These are phyloP conservation scores for Tetropium fuscum DNA, from an alignment of 2,888 invertebrate genomes.

Conservation along the genomic window DNA sequence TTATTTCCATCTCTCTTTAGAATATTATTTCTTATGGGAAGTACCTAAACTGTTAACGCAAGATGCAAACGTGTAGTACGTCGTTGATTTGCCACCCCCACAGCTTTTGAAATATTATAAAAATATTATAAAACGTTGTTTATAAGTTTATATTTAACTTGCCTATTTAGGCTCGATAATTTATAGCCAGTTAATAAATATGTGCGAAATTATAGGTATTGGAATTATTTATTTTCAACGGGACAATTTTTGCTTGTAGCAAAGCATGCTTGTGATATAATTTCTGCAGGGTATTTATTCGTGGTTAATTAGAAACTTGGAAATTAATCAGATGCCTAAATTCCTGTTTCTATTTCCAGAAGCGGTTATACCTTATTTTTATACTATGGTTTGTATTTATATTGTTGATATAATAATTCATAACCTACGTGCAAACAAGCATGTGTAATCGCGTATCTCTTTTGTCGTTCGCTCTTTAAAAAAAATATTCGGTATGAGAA, in stretches of 20 bases:
- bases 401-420: too few species aligned
- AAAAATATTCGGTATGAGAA: too few species aligned
- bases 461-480: too few species aligned
- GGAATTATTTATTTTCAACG: constrained; percentile 9
- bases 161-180: constrained; percentile 28
- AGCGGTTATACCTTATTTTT: background rate
- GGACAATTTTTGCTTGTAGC: background rate
- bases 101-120: too few species aligned
- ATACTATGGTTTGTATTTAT: background rate
- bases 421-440: too few species aligned
- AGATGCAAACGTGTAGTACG: too few species aligned
- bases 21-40: too few species aligned
- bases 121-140: constrained; percentile 27
- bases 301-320: background rate
- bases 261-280: background rate
- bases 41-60: too few species aligned
- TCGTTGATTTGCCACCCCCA: too few species aligned
- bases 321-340: background rate
- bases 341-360: constrained; percentile 2
- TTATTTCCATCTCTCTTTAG: too few species aligned
- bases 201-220: constrained; percentile 35
- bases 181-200: constrained; percentile 35
- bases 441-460: too few species aligned
- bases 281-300: background rate
- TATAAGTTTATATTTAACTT: constrained; percentile 23